Evolutionary conservation across 2,797 vertebrate genomes (phyloP), one percentile per base, ranked within the genome.

Genomic region (Gymnothorax javanicus): DNA sequence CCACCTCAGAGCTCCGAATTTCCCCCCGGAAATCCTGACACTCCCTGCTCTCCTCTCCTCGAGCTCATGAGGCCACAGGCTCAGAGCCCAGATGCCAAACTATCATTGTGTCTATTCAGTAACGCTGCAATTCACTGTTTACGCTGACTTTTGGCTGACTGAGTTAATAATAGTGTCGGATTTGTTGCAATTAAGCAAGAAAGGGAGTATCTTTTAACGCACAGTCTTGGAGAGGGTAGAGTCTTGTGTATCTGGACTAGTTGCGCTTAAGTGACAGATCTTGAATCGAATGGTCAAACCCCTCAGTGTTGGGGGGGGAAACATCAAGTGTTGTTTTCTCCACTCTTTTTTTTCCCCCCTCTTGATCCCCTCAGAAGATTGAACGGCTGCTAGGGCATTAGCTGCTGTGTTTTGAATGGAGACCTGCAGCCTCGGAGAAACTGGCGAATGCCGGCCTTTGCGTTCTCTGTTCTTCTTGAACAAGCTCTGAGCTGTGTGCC

Each of bases 261-360:
- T 82, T 87, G 52, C 79, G 73, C 79, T 79, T 81, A 50, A 81
- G 82, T 12, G 27, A n/a, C 86, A 87, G 88, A 88, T 89, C 85
- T 89, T 88, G 88, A 90, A 90, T 92, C 90, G 91, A 91, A 89
- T 92, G 88, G 92, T 89, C 91, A 92, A 91, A 94, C 93, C 91
- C 90, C 87, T 81, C 86, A 90, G 92, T 92, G 91, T 94, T 88
- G 91, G 90, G 57, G 20, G 62, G 20, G 62, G 87, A 90, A 90
- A 89, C 83, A 87, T 83, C 88, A 75, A 69, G 52, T 84, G 43
- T 69, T 87, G 25, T 60, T 82, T 27, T 82, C 79, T 27, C 58
- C 60, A 84, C 25, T 33, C 71, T 89, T 86, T 87, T 90, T 89
- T 91, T 73, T 87, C 84, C 84, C 85, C 83, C 82, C 88, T 88